Conservation (phyloP, 2,113 vertebrate species). For the Gadus macrocephalus region DNA sequence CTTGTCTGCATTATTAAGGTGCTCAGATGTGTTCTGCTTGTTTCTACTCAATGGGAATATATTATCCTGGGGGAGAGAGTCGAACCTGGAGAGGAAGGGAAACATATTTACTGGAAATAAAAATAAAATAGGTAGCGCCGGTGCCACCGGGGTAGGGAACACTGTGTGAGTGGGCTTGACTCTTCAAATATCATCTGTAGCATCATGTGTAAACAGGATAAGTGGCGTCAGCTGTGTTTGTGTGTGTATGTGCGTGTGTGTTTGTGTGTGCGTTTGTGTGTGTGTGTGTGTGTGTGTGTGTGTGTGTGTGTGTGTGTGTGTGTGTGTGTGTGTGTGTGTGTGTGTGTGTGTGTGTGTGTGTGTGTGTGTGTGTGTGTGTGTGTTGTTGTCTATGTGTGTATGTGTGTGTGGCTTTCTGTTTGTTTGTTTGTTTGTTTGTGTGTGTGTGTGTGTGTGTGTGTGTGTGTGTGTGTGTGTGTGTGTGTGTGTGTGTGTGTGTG, state of each 20-base stretch:
- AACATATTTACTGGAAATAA: constrained; percentile 46
- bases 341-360: constrained; percentile 26
- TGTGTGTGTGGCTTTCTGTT: not conserved
- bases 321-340: constrained; percentile 41
- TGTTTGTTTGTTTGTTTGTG: no score
- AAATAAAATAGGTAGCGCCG: constrained; percentile 35
- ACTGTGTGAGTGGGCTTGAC: constrained; percentile 58
- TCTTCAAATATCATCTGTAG: constrained; percentile 59
- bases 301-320: constrained; percentile 12
- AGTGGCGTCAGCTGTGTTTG: constrained; percentile 23
- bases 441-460: not conserved
- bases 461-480: not conserved
- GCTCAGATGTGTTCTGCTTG: constrained; percentile 69
- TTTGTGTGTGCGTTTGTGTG: not conserved
- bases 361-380: not conserved
- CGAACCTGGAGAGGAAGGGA: constrained; percentile 45
- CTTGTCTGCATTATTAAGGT: constrained; percentile 71
- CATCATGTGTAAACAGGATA: constrained; percentile 46
- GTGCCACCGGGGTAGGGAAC: constrained; percentile 51
- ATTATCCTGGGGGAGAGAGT: constrained; percentile 40
- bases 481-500: not conserved
- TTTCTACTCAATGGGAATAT: constrained; percentile 66
- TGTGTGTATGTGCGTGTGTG: constrained; percentile 18
- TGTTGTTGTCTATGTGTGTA: not conserved
- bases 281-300: constrained; percentile 28